These are phyloP conservation scores for Liasis olivaceus DNA, from an alignment of 2,797 vertebrate genomes.

Conservation along the genomic window DNA sequence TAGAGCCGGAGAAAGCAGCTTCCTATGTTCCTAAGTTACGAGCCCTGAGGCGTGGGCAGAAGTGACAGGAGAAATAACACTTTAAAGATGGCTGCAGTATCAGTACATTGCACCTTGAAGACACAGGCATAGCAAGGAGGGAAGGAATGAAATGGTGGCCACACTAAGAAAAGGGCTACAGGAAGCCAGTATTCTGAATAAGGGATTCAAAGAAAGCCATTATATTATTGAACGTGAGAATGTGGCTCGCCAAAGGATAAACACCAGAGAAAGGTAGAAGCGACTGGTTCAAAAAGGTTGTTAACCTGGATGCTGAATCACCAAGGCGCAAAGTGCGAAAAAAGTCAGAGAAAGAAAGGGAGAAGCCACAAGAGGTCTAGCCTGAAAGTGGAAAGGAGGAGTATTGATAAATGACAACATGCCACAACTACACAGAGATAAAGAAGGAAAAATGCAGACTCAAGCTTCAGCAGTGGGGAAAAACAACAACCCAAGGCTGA, in stretches of 20 bases:
- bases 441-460: not conserved
- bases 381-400: not conserved
- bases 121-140: not conserved
- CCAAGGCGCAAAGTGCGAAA: not conserved
- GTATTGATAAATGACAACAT: not conserved
- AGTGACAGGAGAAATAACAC: not conserved
- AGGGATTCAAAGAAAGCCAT: not conserved
- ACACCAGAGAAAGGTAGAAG: not conserved
- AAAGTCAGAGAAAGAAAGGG: not conserved
- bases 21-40: not conserved
- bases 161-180: not conserved
- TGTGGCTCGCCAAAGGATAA: no score
- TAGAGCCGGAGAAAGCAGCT: not conserved
- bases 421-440: not conserved
- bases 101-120: not conserved
- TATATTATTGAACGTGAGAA: not conserved
- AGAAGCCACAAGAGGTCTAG: not conserved
- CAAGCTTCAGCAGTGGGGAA: not conserved
- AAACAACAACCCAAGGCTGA: not conserved
- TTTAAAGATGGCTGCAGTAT: not conserved
- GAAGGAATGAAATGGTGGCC: not conserved
- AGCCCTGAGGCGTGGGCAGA: not conserved
- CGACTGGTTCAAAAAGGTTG: not conserved
- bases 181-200: not conserved
- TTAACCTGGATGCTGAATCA: not conserved